Conservation (phyloP, 2,113 vertebrate genomes). For the Gymnocephalus cernua region DNA sequence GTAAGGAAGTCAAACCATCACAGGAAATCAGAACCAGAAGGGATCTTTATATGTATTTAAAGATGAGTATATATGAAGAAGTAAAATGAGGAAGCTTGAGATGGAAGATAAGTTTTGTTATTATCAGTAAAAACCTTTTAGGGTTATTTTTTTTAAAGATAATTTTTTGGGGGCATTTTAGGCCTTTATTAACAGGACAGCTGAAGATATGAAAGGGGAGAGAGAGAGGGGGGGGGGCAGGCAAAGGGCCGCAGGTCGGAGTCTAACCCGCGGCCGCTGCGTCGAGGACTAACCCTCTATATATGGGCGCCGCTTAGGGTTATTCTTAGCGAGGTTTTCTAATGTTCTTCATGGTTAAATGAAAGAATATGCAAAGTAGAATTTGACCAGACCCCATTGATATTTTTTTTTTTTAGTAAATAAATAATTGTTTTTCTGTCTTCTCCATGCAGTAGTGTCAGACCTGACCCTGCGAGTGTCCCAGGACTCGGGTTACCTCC, state of each 20-base stretch:
- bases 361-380: not conserved
- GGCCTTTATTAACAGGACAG: too few species aligned
- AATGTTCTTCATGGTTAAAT: too few species aligned
- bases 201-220: too few species aligned
- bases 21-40: not conserved
- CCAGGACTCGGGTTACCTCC: conserved; percentile 68
- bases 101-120: not conserved
- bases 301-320: too few species aligned
- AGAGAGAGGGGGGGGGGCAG: too few species aligned
- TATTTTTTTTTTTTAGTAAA: too few species aligned
- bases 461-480: conserved; percentile 81
- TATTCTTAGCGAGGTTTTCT: not conserved
- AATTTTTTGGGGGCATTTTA: too few species aligned
- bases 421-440: not conserved
- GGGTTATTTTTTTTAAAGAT: not conserved
- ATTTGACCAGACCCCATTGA: too few species aligned
- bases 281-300: too few species aligned
- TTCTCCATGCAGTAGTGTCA: conserved; percentile 66
- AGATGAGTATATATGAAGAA: not conserved
- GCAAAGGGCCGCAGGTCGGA: too few species aligned
- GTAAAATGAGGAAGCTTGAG: conserved; percentile 18
- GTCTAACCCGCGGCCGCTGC: too few species aligned
- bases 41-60: not conserved
- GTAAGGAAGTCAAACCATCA: too few species aligned
- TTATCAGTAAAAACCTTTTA: not conserved